Evolutionary conservation across 1,140 invertebrate species (phyloP).

Genomic region (Drosophila nigrodunni): DNA sequence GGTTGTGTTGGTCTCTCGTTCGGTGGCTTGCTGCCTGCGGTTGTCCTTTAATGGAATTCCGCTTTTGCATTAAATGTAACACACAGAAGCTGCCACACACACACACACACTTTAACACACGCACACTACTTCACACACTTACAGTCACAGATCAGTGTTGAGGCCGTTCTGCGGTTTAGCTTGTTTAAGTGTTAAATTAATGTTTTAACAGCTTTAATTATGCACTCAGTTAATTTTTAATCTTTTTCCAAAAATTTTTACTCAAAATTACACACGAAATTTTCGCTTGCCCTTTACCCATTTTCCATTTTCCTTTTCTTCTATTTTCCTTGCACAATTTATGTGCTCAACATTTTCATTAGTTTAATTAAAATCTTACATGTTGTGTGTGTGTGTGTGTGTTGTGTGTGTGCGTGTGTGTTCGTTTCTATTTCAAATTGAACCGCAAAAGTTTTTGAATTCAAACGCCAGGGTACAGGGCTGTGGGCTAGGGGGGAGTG

Average conservation of each 20-base stretch:
- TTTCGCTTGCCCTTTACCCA: conserved; percentile 17
- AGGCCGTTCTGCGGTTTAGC: conserved; percentile 74
- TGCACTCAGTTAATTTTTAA: conserved; percentile 80
- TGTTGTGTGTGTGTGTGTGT: conserved; percentile 10
- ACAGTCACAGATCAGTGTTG: conserved; percentile 57
- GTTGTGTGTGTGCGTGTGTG: conserved; percentile 16
- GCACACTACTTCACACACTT: conserved; percentile 37
- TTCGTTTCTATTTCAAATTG: conserved; percentile 75
- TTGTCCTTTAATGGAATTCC: conserved; percentile 83
- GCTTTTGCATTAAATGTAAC: conserved; percentile 81
- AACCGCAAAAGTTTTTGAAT: conserved; percentile 73
- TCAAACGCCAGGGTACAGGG: conserved; percentile 9
- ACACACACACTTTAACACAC: conserved; percentile 17
- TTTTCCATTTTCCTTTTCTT: not conserved
- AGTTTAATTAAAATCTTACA: conserved; percentile 80
- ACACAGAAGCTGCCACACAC: conserved; percentile 73
- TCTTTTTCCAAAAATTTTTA: conserved; percentile 30
- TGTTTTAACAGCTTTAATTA: conserved; percentile 81
- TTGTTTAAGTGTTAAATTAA: conserved; percentile 83
- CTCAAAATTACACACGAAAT: conserved; percentile 18
- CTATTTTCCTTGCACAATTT: conserved; percentile 24
- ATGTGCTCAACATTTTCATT: conserved; percentile 73
- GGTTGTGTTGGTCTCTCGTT: conserved; percentile 24
- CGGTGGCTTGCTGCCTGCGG: conserved; percentile 71
- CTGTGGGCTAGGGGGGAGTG: not conserved